Percentiles rank a stretch among this genome's conserved stretches.
phyloP scores from a whole-genome alignment of 2,113 vertebrate genomes.

The Pseudopodoces humilis region DNA sequence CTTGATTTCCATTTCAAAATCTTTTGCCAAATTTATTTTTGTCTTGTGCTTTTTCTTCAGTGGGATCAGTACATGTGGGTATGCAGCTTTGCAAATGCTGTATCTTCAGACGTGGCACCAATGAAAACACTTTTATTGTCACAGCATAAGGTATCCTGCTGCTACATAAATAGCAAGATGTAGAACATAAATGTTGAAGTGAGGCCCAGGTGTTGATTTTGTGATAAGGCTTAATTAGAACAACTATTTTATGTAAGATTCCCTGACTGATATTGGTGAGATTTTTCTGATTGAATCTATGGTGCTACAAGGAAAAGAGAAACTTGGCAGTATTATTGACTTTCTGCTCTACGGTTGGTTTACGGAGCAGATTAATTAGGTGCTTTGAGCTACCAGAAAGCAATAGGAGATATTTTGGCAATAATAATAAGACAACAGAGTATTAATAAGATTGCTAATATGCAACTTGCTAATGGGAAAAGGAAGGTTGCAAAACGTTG shows the following conservation, averaged over 20 bases:
- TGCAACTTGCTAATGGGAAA: not conserved
- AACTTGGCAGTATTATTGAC: not conserved
- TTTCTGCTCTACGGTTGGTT: not conserved
- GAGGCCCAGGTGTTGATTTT: not conserved
- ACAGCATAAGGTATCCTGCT: not conserved
- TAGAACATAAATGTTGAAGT: not conserved
- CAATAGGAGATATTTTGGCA: not conserved
- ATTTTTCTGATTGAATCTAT: not conserved
- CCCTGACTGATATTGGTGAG: not conserved
- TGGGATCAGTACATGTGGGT: not conserved
- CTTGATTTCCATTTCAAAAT: not conserved
- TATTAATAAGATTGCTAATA: conserved; percentile 10
- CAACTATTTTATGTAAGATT: not conserved
- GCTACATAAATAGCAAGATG: not conserved
- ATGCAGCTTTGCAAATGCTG: not conserved
- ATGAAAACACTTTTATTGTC: not conserved
- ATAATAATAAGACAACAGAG: conserved; percentile 19
- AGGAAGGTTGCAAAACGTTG: not conserved
- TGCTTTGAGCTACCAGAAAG: conserved; percentile 2
- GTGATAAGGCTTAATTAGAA: not conserved
- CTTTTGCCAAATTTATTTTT: not conserved
- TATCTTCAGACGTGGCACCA: not conserved
- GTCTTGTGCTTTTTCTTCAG: not conserved
- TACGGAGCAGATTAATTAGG: not conserved
- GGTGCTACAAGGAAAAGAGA: not conserved